A percentile compares a stretch with the other conserved stretches of the same genome.
Conservation (phyloP, 2,797 vertebrate genomes). For the Vespertilio murinus region DNA sequence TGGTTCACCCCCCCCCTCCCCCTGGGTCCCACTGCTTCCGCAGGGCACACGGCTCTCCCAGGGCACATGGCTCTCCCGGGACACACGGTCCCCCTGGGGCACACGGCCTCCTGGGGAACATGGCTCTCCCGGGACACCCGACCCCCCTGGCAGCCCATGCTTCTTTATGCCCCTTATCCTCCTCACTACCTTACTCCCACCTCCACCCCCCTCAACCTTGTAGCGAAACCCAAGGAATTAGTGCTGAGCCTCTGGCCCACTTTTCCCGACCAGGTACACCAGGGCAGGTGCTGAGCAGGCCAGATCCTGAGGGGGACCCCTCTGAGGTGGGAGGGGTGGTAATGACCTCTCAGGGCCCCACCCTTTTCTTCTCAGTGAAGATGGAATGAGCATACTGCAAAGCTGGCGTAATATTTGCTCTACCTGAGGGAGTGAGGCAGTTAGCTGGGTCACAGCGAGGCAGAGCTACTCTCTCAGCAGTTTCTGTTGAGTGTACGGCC, state of each 20-base stretch:
- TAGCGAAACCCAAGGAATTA: neutral
- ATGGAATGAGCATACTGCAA: neutral
- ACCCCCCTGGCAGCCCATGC: no score
- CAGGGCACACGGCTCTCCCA: no score
- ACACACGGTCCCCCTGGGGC: no score
- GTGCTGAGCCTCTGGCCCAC: neutral
- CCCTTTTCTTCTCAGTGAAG: neutral
- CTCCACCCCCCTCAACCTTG: neutral
- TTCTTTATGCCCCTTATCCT: neutral
- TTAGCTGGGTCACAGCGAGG: neutral
- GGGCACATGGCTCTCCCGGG: no score
- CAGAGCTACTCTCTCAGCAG: neutral
- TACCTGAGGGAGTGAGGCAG: neutral
- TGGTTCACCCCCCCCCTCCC: no score
- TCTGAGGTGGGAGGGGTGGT: neutral
- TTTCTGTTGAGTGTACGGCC: neutral
- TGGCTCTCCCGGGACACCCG: no score
- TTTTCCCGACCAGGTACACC: neutral
- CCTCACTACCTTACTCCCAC: neutral
- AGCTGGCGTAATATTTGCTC: neutral
- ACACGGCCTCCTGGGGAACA: no score
- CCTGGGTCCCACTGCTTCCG: no score
- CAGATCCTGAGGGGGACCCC: neutral
- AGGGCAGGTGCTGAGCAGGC: neutral
- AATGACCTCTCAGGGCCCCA: neutral